Evolutionary conservation across 1,140 invertebrate species (phyloP).

Genomic region (Protaetia brevitarsis): DNA sequence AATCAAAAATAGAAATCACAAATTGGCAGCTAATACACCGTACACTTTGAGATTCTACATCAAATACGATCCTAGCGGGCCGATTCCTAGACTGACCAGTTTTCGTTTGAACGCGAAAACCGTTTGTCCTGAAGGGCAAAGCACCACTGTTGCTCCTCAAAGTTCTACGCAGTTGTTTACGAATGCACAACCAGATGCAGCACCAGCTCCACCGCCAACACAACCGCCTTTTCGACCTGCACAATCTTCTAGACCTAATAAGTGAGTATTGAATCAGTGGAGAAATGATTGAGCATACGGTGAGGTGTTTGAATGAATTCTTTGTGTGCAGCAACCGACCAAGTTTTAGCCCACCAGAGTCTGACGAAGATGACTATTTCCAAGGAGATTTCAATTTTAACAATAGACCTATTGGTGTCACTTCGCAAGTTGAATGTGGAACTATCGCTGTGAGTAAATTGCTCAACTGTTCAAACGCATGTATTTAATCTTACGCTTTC

Average conservation of each 20-base stretch:
- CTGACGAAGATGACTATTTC: constrained; percentile 42
- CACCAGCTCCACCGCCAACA: neutral
- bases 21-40: constrained; percentile 36
- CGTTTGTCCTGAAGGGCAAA: constrained; percentile 23
- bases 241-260: constrained; percentile 19
- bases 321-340: neutral
- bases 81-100: constrained; percentile 35
- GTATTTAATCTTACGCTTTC: neutral
- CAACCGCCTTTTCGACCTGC: constrained; percentile 2
- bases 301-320: no score
- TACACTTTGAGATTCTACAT: constrained; percentile 41
- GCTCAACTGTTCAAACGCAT: neutral
- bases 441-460: constrained; percentile 38
- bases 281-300: neutral
- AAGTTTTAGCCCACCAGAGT: neutral
- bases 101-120: constrained; percentile 41
- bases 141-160: neutral
- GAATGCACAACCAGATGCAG: no score
- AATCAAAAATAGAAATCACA: constrained; percentile 39
- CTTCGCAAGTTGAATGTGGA: constrained; percentile 34
- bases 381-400: constrained; percentile 34
- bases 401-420: neutral
- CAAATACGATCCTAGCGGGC: constrained; percentile 36
- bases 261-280: neutral
- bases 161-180: neutral